These are phyloP conservation scores for Paramormyrops hopkinsi DNA, from an alignment of 2,797 vertebrate species.

Conservation along the genomic window DNA sequence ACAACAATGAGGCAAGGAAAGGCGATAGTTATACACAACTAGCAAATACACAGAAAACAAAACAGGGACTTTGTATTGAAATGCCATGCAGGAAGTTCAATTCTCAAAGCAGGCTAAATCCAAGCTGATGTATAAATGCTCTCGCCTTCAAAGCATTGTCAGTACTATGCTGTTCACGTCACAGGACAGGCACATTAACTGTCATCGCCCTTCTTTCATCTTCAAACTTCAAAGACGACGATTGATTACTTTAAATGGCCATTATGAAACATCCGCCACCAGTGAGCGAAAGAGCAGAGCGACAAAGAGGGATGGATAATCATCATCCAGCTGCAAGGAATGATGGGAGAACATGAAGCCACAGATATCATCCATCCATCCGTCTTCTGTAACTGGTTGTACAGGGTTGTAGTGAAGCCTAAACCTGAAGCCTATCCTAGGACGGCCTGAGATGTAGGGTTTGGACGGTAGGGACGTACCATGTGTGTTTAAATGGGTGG, in stretches of 20 bases:
- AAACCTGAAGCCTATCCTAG: not conserved
- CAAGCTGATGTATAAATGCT: slow-evolving; percentile 54
- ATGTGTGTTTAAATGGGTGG: not conserved
- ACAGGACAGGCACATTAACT: slow-evolving; percentile 64
- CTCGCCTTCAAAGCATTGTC: slow-evolving; percentile 59
- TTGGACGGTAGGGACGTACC: not conserved
- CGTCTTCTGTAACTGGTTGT: not conserved
- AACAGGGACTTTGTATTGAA: not conserved
- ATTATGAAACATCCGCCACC: slow-evolving; percentile 67
- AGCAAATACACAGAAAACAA: not conserved
- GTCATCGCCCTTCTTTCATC: slow-evolving; percentile 72
- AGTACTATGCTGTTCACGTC: slow-evolving; percentile 67
- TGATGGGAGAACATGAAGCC: not conserved
- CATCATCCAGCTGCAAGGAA: not conserved
- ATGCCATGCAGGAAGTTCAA: not conserved
- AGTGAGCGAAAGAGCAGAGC: slow-evolving; percentile 53
- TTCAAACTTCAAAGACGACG: slow-evolving; percentile 66
- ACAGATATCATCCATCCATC: not conserved
- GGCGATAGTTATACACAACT: slow-evolving; percentile 62
- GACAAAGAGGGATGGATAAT: slow-evolving; percentile 54
- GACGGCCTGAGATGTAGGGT: not conserved
- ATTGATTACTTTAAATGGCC: slow-evolving; percentile 76
- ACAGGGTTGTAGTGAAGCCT: not conserved
- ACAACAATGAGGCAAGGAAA: slow-evolving; percentile 47
- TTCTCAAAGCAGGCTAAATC: slow-evolving; percentile 16